Base-by-base conservation (phyloP, 2,888 invertebrate genomes). In the Desoria tigrina region DNA sequence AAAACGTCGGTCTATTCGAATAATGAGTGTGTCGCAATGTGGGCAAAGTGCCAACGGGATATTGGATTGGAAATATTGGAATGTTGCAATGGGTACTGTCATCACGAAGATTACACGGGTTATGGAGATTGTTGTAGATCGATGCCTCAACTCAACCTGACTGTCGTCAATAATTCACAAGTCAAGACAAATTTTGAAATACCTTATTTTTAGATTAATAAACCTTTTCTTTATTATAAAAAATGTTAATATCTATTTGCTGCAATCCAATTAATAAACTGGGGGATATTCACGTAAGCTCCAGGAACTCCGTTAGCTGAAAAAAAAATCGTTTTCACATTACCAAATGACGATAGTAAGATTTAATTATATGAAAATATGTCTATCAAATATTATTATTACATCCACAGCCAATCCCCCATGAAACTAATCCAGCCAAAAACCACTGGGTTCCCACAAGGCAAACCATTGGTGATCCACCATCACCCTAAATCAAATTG, bases 191-290 rank as follows among this genome's bases (percentile, higher is more conserved):
- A n/a, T n/a, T n/a, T n/a, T n/a, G n/a, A n/a, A n/a, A n/a, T n/a
- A n/a, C n/a, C n/a, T n/a, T n/a, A n/a, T n/a, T n/a, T n/a, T n/a
- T n/a, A n/a, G n/a, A n/a, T n/a, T n/a, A n/a, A n/a, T n/a, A n/a
- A n/a, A n/a, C n/a, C n/a, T n/a, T n/a, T n/a, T n/a, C n/a, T n/a
- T n/a, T n/a, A n/a, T n/a, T n/a, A n/a, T n/a, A n/a, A n/a, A n/a
- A n/a, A n/a, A 11, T 32, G 27, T 57, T 57, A 64, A 53, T 28
- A 28, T 23, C 64, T 42, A 50, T 71, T 71, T 1, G 65, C 53
- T 16, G 66, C 49, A 75, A 94, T 91, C 94, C 94, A 94, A 79
- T 92, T 90, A 69, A 91, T 82, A 79, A 93, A 94, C 78, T 92
- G 87, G 0, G 90, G 86, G 0, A 94, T 90, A 78, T 90, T 89